Conservation (phyloP, 2,797 vertebrate species). For the Amblyopsis hoosieri region DNA sequence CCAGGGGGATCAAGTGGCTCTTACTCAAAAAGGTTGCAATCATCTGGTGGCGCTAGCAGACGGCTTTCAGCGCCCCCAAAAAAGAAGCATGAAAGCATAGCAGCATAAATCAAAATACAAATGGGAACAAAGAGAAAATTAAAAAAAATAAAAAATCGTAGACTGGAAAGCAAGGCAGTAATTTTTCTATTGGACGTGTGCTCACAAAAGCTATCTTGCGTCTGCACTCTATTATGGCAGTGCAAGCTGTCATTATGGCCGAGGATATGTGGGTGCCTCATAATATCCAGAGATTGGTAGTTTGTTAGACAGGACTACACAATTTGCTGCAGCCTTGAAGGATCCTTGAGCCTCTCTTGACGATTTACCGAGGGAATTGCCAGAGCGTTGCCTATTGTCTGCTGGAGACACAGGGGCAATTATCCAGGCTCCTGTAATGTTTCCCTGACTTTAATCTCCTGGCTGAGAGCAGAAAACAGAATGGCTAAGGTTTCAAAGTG, state of each 20-base stretch:
- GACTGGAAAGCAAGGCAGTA: constrained; percentile 47
- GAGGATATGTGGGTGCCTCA: constrained; percentile 75
- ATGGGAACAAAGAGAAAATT: constrained; percentile 45
- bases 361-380: constrained; percentile 78
- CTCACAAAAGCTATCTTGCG: constrained; percentile 75
- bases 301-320: constrained; percentile 82
- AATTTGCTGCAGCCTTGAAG: constrained; percentile 80
- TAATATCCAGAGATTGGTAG: constrained; percentile 80
- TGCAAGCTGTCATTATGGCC: constrained; percentile 78
- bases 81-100: constrained; percentile 64
- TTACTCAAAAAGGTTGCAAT: constrained; percentile 71
- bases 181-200: constrained; percentile 75
- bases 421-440: constrained; percentile 81
- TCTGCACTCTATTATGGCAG: constrained; percentile 72
- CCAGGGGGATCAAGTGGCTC: constrained; percentile 56
- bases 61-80: constrained; percentile 41
- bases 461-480: constrained; percentile 79
- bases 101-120: constrained; percentile 70
- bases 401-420: constrained; percentile 76
- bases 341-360: constrained; percentile 80
- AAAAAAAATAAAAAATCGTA: constrained; percentile 48
- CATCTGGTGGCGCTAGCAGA: constrained; percentile 60
- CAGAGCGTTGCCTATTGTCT: constrained; percentile 82
- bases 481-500: constrained; percentile 80
- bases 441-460: constrained; percentile 84